Evolutionary conservation across 2,888 invertebrate genomes (phyloP).

Genomic region (Aradus depressus): DNA sequence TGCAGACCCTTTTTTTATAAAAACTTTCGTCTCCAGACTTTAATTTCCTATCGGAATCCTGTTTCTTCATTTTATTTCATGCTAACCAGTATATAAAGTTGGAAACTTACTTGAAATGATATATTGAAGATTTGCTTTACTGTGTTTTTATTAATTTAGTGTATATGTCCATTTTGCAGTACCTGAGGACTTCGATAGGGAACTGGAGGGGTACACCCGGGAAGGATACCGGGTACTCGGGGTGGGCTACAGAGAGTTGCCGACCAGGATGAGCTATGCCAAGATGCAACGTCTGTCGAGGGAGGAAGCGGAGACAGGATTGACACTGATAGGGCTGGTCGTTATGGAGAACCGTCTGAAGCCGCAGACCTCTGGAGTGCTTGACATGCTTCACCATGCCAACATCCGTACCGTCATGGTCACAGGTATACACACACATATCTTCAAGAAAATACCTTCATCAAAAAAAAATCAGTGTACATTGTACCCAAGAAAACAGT

Average conservation of each 20-base stretch:
- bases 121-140: too few relatives aligned
- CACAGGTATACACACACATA: too few relatives aligned
- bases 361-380: constrained; percentile 71
- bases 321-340: constrained; percentile 77
- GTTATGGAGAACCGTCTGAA: constrained; percentile 93
- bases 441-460: too few relatives aligned
- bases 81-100: too few relatives aligned
- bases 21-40: too few relatives aligned
- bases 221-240: constrained; percentile 91
- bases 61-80: too few relatives aligned
- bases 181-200: constrained; percentile 64
- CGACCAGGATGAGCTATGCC: constrained; percentile 51
- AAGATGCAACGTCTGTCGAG: constrained; percentile 64
- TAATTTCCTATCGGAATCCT: too few relatives aligned
- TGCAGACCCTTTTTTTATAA: too few relatives aligned
- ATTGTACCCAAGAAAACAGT: too few relatives aligned
- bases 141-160: too few relatives aligned
- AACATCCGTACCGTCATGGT: constrained; percentile 92
- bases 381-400: constrained; percentile 67
- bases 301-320: constrained; percentile 67
- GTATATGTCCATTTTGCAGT: constrained; percentile 44
- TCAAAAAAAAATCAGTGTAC: too few relatives aligned
- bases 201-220: constrained; percentile 74
- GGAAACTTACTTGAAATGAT: too few relatives aligned
- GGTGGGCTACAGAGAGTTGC: constrained; percentile 63